Evolutionary conservation across 2,113 vertebrate genomes (phyloP).

Genomic region (Oenanthe oenanthe): DNA sequence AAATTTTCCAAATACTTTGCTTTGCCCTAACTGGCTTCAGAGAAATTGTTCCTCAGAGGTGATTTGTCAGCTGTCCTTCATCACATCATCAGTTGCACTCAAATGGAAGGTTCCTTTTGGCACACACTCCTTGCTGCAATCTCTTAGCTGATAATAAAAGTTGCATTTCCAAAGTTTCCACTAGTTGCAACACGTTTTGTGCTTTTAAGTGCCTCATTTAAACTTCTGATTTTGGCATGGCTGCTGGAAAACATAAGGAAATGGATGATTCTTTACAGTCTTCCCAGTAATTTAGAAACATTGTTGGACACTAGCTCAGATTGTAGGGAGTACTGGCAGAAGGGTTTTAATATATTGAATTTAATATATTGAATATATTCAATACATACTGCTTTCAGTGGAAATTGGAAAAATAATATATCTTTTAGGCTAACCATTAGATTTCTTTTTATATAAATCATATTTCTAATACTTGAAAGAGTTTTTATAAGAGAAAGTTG

Average conservation of each 20-base stretch:
- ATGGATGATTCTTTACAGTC: neutral
- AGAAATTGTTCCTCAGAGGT: neutral
- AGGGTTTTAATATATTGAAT: neutral
- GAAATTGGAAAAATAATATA: neutral
- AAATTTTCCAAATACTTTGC: neutral
- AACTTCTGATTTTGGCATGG: neutral
- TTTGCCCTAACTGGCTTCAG: neutral
- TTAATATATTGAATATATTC: neutral
- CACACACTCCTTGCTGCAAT: neutral
- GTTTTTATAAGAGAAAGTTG: neutral
- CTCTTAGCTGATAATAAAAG: neutral
- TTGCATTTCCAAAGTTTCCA: neutral
- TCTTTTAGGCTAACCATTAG: neutral
- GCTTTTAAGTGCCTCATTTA: slow-evolving; percentile 1
- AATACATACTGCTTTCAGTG: neutral
- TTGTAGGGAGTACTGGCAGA: neutral
- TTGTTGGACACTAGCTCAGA: neutral
- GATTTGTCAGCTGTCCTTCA: slow-evolving; percentile 18
- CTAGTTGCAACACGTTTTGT: neutral
- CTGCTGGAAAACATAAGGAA: slow-evolving; percentile 2
- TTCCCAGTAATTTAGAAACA: neutral
- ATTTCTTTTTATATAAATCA: neutral
- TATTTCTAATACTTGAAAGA: neutral
- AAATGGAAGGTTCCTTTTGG: neutral
- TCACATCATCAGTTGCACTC: neutral